These are phyloP conservation scores for Rana temporaria DNA, from an alignment of 2,113 vertebrate genomes.

Conservation along the genomic window DNA sequence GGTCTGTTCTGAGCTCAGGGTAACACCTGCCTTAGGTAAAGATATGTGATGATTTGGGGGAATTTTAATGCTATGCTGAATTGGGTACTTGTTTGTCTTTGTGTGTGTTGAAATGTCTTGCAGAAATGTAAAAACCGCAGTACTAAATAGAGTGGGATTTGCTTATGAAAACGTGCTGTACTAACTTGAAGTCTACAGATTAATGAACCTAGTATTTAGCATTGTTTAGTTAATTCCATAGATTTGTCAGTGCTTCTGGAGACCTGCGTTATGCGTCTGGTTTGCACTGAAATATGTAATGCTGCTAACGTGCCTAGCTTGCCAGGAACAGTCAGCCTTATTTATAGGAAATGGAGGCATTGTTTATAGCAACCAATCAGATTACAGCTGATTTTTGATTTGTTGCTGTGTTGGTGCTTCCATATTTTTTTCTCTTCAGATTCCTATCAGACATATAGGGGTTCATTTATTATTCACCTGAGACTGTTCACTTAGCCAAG, in stretches of 20 bases:
- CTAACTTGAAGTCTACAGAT: conserved; percentile 5
- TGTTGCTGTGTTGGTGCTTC: too few species aligned
- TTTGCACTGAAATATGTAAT: conserved; percentile 14
- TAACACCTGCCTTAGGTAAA: conserved; percentile 79
- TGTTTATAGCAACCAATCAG: too few species aligned
- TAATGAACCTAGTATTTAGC: conserved; percentile 5
- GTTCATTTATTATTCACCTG: too few species aligned
- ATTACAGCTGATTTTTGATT: too few species aligned
- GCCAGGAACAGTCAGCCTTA: not conserved
- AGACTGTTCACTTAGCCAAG: too few species aligned
- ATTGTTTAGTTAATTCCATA: not conserved
- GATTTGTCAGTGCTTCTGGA: conserved; percentile 3
- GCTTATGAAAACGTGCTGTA: not conserved
- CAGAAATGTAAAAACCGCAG: conserved; percentile 40
- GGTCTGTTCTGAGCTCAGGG: conserved; percentile 77
- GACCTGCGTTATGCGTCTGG: not conserved
- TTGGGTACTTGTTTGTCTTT: conserved; percentile 19
- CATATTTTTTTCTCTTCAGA: too few species aligned
- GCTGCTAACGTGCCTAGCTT: conserved; percentile 37
- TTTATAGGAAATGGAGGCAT: too few species aligned
- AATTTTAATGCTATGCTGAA: conserved; percentile 72
- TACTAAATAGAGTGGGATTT: conserved; percentile 28
- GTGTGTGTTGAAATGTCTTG: conserved; percentile 4
- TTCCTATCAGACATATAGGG: too few species aligned
- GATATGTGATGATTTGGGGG: conserved; percentile 64